phyloP scores from a whole-genome alignment of 2,113 vertebrate genomes.

The Dasypus novemcinctus region DNA sequence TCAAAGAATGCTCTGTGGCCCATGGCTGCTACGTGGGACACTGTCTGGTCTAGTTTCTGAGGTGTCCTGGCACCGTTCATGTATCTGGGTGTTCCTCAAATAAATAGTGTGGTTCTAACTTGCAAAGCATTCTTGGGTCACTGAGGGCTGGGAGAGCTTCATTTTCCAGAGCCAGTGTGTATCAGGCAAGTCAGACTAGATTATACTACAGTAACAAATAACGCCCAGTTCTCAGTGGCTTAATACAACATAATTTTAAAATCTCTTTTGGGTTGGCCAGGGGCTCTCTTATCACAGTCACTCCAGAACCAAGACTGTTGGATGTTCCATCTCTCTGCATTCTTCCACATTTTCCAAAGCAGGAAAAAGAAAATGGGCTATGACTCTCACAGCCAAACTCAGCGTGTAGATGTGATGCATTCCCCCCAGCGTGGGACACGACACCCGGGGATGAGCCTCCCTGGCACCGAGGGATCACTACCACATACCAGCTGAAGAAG shows the following conservation, averaged over 20 bases:
- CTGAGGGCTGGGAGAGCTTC: background rate
- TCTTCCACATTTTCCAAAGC: background rate
- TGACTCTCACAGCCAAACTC: too few relatives aligned
- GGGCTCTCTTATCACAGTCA: background rate
- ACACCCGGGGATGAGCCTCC: too few relatives aligned
- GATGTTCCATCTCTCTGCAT: background rate
- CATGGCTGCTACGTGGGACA: accelerated
- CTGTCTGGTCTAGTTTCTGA: background rate
- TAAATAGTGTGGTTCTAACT: background rate
- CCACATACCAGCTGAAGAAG: too few relatives aligned
- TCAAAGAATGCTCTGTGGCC: background rate
- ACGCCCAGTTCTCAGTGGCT: background rate
- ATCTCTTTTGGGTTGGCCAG: background rate
- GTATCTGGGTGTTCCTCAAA: background rate
- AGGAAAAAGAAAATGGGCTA: background rate
- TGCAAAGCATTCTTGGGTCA: background rate
- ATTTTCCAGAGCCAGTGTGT: background rate
- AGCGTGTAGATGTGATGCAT: too few relatives aligned
- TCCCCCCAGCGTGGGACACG: too few relatives aligned
- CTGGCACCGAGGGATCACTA: too few relatives aligned
- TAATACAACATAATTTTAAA: background rate
- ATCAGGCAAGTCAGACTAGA: background rate
- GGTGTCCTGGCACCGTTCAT: too few relatives aligned
- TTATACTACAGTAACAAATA: background rate
- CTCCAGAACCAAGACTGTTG: background rate